Evolutionary conservation across 2,888 invertebrate species (phyloP).

Genomic region (Oithona nana): DNA sequence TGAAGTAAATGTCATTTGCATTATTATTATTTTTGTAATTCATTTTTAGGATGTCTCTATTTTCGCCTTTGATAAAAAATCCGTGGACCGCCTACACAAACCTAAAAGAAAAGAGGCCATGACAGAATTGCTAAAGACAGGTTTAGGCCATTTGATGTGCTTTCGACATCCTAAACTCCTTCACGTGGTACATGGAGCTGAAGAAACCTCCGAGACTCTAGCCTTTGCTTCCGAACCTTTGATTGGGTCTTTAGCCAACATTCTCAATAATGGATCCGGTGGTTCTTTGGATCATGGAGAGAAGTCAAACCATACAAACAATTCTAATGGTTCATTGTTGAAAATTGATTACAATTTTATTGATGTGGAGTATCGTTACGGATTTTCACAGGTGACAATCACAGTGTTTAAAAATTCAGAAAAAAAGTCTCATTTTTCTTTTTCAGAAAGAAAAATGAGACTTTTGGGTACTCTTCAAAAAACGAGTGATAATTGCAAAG

Average conservation of each 20-base stretch:
- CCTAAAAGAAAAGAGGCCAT: conserved; percentile 80
- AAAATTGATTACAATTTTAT: conserved; percentile 15
- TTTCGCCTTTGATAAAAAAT: conserved; percentile 78
- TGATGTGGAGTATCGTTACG: conserved; percentile 17
- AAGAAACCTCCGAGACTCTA: conserved; percentile 65
- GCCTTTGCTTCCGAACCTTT: conserved; percentile 89
- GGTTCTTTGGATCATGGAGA: not conserved
- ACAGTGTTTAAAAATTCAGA: too few relatives aligned
- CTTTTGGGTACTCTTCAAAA: not conserved
- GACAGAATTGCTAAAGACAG: conserved; percentile 60
- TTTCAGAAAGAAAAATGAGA: not conserved
- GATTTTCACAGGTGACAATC: conserved; percentile 13
- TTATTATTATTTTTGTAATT: too few relatives aligned
- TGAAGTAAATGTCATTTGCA: too few relatives aligned
- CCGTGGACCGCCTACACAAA: conserved; percentile 77
- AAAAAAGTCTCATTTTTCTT: too few relatives aligned
- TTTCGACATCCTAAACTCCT: conserved; percentile 67
- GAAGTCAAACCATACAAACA: not conserved
- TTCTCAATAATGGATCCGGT: conserved; percentile 32
- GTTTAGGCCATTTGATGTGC: conserved; percentile 56
- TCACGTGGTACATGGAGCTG: conserved; percentile 35
- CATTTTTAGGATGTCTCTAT: conserved; percentile 89
- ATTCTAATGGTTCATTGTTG: not conserved
- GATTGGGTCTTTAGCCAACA: conserved; percentile 67
- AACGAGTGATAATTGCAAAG: not conserved